phyloP scores from a whole-genome alignment of 1,140 invertebrate species.

The Eumaeus atala region DNA sequence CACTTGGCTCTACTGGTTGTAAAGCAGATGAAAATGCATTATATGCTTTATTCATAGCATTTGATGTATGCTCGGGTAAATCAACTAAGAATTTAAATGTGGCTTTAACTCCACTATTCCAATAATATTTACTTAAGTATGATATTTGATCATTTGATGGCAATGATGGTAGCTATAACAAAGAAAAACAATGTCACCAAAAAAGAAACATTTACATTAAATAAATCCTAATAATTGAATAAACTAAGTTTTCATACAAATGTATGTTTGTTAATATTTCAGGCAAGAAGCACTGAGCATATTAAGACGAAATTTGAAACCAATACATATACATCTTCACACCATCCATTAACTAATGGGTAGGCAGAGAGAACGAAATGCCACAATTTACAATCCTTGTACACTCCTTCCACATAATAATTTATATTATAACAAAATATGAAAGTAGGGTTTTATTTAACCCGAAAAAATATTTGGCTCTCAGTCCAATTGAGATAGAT shows the following conservation, averaged over 20 bases:
- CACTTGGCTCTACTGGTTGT: conserved; percentile 34
- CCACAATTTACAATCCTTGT: too few species aligned
- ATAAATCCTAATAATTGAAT: not conserved
- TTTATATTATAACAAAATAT: too few species aligned
- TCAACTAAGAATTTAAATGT: conserved; percentile 72
- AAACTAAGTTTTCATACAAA: not conserved
- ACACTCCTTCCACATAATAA: too few species aligned
- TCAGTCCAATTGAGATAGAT: too few species aligned
- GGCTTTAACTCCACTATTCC: conserved; percentile 74
- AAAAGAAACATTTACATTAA: conserved; percentile 12
- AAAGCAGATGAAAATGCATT: conserved; percentile 44
- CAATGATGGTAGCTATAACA: conserved; percentile 72
- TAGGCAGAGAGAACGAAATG: too few species aligned
- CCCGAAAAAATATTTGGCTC: too few species aligned
- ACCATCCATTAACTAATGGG: too few species aligned
- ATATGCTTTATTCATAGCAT: conserved; percentile 54
- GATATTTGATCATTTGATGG: conserved; percentile 70
- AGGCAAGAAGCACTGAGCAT: not conserved
- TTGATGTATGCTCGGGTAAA: conserved; percentile 60
- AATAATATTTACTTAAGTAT: conserved; percentile 72
- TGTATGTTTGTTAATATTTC: too few species aligned
- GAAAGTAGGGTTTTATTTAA: too few species aligned
- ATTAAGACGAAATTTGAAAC: too few species aligned
- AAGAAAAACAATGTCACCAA: conserved; percentile 19
- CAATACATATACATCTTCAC: too few species aligned